phyloP scores from a whole-genome alignment of 2,113 vertebrate species.

The Arenaria interpres region DNA sequence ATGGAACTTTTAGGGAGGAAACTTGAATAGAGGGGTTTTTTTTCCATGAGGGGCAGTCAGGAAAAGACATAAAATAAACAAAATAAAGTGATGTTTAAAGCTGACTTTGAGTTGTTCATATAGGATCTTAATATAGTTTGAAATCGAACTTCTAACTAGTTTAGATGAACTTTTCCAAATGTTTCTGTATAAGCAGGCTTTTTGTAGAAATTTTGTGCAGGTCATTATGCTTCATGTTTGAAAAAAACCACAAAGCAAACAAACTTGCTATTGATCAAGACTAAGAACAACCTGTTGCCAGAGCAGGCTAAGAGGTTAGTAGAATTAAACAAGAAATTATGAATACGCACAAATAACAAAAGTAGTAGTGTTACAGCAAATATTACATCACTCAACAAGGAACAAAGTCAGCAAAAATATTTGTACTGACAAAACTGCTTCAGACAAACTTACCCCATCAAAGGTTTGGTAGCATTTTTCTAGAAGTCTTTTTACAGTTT shows the following conservation, averaged over 20 bases:
- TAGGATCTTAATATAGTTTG: neutral
- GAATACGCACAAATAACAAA: neutral
- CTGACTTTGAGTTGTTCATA: neutral
- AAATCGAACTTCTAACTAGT: neutral
- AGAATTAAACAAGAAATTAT: neutral
- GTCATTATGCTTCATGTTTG: fast-evolving
- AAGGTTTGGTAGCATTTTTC: neutral
- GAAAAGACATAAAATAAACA: neutral
- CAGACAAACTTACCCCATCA: neutral
- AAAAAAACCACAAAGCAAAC: neutral
- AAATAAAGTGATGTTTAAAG: neutral
- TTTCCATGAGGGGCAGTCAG: neutral
- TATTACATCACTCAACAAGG: neutral
- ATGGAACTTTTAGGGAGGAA: neutral
- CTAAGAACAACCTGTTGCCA: neutral
- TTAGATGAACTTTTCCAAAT: neutral
- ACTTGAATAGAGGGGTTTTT: neutral
- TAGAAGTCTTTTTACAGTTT: neutral
- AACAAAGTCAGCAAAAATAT: neutral
- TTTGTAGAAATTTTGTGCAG: neutral
- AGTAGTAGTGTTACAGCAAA: neutral
- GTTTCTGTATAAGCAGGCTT: neutral
- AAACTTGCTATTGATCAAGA: neutral
- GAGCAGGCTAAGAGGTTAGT: neutral
- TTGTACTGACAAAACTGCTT: neutral